Base-by-base conservation (phyloP, 1,140 invertebrate species). In the Trichomalopsis sarcophagae region DNA sequence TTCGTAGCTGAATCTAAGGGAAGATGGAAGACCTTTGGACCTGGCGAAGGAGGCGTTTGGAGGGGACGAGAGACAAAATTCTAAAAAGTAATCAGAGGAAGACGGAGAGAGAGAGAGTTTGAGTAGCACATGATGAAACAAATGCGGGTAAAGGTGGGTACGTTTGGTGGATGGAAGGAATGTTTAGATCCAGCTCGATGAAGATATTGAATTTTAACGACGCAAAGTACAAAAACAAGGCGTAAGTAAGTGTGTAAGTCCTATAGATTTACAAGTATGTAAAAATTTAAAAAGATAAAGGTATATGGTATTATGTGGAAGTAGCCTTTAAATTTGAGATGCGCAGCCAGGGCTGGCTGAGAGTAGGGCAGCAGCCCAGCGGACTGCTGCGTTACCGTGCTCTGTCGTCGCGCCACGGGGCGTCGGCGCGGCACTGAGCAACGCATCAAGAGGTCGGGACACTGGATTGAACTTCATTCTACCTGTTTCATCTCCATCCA, bases 401-500 rank as follows among this genome's bases (percentile, higher is more conserved):
- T 91, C 89, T 79, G 76, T 78, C 81, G 81, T 78, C 81, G 81
- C 91, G 92, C 92, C 92, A 93, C 92, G 91, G 91, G 92, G 91
- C 91, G 91, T 92, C 89, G 90, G 76, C 44, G 89, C 91, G 91
- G 91, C 91, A 92, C 91, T 89, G 87, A 90, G 90, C 91, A 92
- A 92, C 91, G 90, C 91, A 92, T 93, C 91, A 77, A 86, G 74
- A 82, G 89, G 90, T 90, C 90, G 90, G 89, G 90, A 89, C 90
- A 89, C 89, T 92, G 91, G 91, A 91, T 89, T 92, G 90, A 92
- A 92, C 92, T 92, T 92, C 91, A 90, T 93, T 92, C 92, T 96
- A 98, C 97, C 96, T 98, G 96, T 95, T 97, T 98, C 93, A 96
- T 95, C 93, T 98, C 97, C 96, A 99, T 98, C 97, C 97, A 98